Evolutionary conservation across 2,888 invertebrate species (phyloP).

Genomic region (Drosophila mayaguana): DNA sequence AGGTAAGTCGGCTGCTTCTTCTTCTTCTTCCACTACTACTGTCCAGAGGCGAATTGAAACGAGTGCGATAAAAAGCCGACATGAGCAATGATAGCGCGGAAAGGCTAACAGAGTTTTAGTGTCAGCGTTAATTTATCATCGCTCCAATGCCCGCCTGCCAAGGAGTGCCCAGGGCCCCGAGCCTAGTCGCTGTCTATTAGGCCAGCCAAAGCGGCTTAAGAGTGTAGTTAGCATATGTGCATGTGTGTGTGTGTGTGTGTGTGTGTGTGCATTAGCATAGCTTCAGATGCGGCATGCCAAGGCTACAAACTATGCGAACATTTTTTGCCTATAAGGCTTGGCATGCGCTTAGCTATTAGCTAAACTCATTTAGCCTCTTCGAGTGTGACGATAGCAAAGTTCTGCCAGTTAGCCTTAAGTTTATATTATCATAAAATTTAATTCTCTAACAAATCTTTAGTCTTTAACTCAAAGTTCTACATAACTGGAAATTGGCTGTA

Average conservation of each 20-base stretch:
- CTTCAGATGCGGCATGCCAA: conserved; percentile 42
- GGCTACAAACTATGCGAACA: conserved; percentile 17
- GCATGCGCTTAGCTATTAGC: conserved; percentile 23
- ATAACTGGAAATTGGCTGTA: background rate
- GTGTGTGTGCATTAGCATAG: conserved; percentile 45
- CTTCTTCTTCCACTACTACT: conserved; percentile 6
- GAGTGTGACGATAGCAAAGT: background rate
- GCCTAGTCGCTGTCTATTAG: conserved; percentile 45
- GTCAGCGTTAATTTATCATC: conserved; percentile 80
- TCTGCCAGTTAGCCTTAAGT: background rate
- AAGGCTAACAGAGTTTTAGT: conserved; percentile 79
- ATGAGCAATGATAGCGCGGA: conserved; percentile 77
- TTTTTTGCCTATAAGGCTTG: conserved; percentile 16
- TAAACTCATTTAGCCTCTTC: conserved; percentile 14
- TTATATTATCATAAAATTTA: background rate
- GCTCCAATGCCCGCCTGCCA: background rate
- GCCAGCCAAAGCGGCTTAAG: conserved; percentile 58
- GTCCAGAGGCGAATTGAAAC: conserved; percentile 63
- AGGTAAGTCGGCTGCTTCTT: conserved; percentile 87
- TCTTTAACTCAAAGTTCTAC: background rate
- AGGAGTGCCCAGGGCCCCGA: conserved; percentile 29
- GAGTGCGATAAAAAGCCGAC: conserved; percentile 68
- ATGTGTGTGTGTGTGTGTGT: background rate
- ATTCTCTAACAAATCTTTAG: background rate
- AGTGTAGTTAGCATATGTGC: conserved; percentile 37